A percentile compares a stretch with the other conserved stretches of the same genome.
These are phyloP conservation scores for Myotis planiceps DNA, from an alignment of 2,797 vertebrate species.

Conservation along the genomic window DNA sequence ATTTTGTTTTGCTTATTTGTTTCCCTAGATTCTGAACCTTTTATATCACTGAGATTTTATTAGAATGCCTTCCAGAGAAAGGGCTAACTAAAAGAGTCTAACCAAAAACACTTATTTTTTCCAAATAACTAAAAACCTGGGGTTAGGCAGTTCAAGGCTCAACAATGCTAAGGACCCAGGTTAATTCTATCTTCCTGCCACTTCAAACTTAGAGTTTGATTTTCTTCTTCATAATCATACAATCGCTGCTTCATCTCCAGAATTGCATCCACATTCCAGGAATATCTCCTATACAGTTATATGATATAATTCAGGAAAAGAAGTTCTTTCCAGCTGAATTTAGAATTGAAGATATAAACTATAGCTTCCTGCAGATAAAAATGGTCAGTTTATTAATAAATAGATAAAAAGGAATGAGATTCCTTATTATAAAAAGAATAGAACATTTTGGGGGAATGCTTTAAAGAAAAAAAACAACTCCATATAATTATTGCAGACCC, in stretches of 20 bases:
- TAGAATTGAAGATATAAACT: slow-evolving; percentile 15
- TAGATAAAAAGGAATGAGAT: background rate
- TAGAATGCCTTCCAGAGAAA: slow-evolving; percentile 25
- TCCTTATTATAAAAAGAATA: background rate
- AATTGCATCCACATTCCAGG: background rate
- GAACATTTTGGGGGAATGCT: background rate
- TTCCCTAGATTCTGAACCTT: slow-evolving; percentile 29
- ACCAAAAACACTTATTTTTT: slow-evolving; percentile 17
- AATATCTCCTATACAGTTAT: background rate
- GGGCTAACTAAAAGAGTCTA: background rate
- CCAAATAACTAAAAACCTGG: slow-evolving; percentile 3
- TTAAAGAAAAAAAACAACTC: background rate
- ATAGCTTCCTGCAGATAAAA: background rate
- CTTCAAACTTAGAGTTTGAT: background rate
- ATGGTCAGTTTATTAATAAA: background rate
- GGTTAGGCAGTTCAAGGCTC: background rate
- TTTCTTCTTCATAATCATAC: background rate
- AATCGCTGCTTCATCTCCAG: background rate
- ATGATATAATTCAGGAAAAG: background rate
- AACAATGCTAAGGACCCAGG: background rate
- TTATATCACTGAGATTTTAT: background rate
- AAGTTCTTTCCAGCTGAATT: background rate
- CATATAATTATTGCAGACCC: background rate
- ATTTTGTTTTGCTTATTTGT: slow-evolving; percentile 31
- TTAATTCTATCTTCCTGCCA: background rate